These are phyloP conservation scores for Pagrus major DNA, from an alignment of 2,113 vertebrate genomes.

Conservation along the genomic window DNA sequence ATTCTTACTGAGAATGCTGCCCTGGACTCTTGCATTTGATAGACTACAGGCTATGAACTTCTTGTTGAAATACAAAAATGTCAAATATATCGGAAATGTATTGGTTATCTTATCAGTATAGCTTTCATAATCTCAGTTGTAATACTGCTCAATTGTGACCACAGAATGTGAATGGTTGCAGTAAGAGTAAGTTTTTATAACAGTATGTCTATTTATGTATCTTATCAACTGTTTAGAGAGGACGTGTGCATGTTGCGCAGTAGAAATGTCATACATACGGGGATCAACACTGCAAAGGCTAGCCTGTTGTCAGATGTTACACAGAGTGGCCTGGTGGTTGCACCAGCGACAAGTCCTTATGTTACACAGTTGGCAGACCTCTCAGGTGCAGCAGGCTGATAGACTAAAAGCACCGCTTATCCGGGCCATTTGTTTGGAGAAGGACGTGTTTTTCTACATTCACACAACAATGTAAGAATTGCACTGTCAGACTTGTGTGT, in stretches of 20 bases:
- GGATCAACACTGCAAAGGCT: conserved; percentile 3
- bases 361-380: conserved; percentile 41
- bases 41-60: too few relatives aligned
- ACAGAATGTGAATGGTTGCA: neutral
- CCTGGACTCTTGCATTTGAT: too few relatives aligned
- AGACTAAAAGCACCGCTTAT: conserved; percentile 27
- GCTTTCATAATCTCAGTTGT: neutral
- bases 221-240: neutral
- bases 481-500: neutral
- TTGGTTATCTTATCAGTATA: too few relatives aligned
- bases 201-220: neutral
- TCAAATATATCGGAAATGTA: too few relatives aligned
- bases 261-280: conserved; percentile 2
- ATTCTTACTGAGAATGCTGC: too few relatives aligned
- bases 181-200: neutral
- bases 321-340: conserved; percentile 18
- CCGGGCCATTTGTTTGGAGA: conserved; percentile 12
- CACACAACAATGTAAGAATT: neutral
- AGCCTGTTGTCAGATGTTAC: neutral
- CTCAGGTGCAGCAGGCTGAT: conserved; percentile 23
- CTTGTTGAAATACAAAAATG: too few relatives aligned
- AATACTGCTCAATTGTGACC: neutral
- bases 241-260: neutral
- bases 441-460: conserved; percentile 11
- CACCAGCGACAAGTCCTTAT: conserved; percentile 11